Evolutionary conservation across 2,888 invertebrate species (phyloP), one percentile per base, ranked within the genome.

Genomic region (Reticulitermes lucifugus): DNA sequence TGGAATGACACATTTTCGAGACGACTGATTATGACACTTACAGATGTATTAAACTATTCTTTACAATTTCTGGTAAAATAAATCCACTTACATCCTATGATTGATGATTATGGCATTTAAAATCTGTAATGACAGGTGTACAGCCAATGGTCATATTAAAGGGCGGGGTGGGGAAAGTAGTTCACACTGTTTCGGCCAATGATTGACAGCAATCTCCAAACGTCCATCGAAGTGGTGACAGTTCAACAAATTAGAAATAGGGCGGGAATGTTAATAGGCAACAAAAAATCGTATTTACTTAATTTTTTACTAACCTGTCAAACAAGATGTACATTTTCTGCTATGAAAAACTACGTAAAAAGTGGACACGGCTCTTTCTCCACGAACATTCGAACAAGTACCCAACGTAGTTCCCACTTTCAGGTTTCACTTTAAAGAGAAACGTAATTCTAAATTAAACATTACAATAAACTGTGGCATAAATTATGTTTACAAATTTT

Each of bases 101-200:
- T 77, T 77, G 46, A 77, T 10, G 12, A 43, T 51, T 46, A 0
- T 46, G 46, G 65, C 46, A 84, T 84, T 79, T 51, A 60, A 70
- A 79, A 84, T 46, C 46, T 77, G 77, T n/a, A 77, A 77, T 84
- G 84, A 84, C 84, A 84, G 84, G 84, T 79, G 35, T 79, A 70
- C 79, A 84, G 81, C 84, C 84, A 84, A 84, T 84, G 84, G 71
- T 83, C 59, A 55, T 81, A 59, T 35, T 14, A 55, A 55, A 25
- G 84, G 79, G 84, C 55, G 84, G 79, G 84, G 80, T 80, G 84
- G 84, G 73, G 81, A 55, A 81, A 55, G 70, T n/a, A 55, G 79
- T 71, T 29, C 25, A 55, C 46, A 80, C 59, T 55, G 71, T 55
- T 84, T 84, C 80, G 71, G 80, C 84, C 84, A 84, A 84, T 84